A percentile compares a stretch with the other conserved stretches of the same genome.
These are phyloP conservation scores for Macquaria ambigua DNA, from an alignment of 2,113 vertebrate genomes.

Conservation along the genomic window DNA sequence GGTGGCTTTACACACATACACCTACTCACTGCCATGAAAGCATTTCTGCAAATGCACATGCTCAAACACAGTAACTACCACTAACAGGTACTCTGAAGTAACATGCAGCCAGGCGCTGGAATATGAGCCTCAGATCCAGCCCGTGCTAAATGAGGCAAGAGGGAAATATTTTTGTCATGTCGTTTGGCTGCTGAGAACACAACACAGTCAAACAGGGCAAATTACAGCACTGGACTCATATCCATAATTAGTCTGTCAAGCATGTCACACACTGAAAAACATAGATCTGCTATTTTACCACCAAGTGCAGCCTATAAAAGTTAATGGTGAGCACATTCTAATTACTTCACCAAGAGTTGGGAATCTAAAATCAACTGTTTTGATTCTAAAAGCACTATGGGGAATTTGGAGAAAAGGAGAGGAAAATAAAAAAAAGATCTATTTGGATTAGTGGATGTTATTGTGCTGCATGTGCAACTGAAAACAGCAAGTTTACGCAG, in stretches of 20 bases:
- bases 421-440: slow-evolving; percentile 25
- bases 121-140: slow-evolving; percentile 49
- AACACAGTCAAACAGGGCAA: slow-evolving; percentile 76
- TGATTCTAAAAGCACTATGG: slow-evolving; percentile 27
- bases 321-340: slow-evolving; percentile 51
- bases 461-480: slow-evolving; percentile 46
- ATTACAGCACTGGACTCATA: slow-evolving; percentile 74
- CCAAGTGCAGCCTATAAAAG: slow-evolving; percentile 57
- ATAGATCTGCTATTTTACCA: slow-evolving; percentile 64
- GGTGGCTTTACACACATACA: slow-evolving; percentile 85
- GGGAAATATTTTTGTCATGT: slow-evolving; percentile 69
- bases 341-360: slow-evolving; percentile 53
- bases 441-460: slow-evolving; percentile 10
- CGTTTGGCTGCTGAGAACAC: slow-evolving; percentile 66
- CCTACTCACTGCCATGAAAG: slow-evolving; percentile 84
- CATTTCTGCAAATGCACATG: slow-evolving; percentile 79
- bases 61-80: slow-evolving; percentile 74
- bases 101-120: slow-evolving; percentile 59
- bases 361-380: slow-evolving; percentile 54
- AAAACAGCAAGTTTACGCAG: slow-evolving; percentile 22
- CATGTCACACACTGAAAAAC: slow-evolving; percentile 66
- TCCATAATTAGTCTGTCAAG: slow-evolving; percentile 78
- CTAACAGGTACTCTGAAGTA: slow-evolving; percentile 75
- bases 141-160: slow-evolving; percentile 72
- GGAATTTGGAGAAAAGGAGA: slow-evolving; percentile 27